Evolutionary conservation across 1,140 invertebrate genomes (phyloP), one percentile per base, ranked within the genome.

Genomic region (Sarcophaga peregrina): DNA sequence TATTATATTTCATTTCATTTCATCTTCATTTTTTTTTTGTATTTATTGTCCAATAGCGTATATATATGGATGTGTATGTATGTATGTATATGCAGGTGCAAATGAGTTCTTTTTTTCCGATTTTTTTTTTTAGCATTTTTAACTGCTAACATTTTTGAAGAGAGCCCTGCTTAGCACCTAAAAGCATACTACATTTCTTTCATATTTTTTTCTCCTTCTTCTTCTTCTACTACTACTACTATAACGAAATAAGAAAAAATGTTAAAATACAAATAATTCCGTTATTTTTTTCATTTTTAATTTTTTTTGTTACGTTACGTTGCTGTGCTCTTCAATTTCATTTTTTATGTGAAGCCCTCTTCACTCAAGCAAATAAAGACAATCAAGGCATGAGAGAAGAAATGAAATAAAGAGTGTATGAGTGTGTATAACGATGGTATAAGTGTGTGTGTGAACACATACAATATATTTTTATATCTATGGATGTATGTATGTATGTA

Each of bases 361-460:
- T 50, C 75, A 76, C 74, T 76, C 74, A 76, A 76, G 74, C 75
- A 78, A 78, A 78, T 78, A 78, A 78, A 78, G 75, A 78, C 75
- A 78, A 52, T 48, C 47, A 82, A 73, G 81, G 46, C 81, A 82
- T 37, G 25, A 37, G 25, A 37, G 80, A n/a, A 82, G 13, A 58
- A 58, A 58, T 58, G n/a, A n/a, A 58, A n/a, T 13, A 8, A 15
- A 58, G n/a, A 15, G 13, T 13, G n/a, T 58, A 58, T 58, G n/a
- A 68, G 20, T 37, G 25, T 37, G 4, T 37, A 80, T n/a, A n/a
- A n/a, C n/a, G n/a, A 80, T 9, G n/a, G 47, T 50, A 58, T 50
- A 62, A 20, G 17, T 72, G 20, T 80, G 46, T 20, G 11, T 80
- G 46, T 20, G 11, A 48, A 78, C 76, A 52, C 76, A 80, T n/a